phyloP scores from a whole-genome alignment of 2,797 vertebrate genomes.

The Thaleichthys pacificus region DNA sequence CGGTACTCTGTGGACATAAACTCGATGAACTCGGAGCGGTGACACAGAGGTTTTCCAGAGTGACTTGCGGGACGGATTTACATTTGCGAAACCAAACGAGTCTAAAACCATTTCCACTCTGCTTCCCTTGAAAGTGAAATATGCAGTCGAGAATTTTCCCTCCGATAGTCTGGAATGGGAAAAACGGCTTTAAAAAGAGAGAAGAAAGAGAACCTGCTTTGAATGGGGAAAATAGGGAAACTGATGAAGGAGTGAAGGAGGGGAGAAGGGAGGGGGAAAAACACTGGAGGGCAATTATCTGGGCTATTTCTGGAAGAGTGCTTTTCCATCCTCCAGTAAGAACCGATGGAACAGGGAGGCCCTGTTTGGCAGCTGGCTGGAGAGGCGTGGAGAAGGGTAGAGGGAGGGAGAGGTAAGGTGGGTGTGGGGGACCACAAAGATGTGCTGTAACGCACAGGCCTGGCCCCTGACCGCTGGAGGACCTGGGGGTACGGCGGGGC shows the following conservation, averaged over 20 bases:
- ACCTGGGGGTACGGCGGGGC: not conserved
- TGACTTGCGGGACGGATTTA: constrained; percentile 41
- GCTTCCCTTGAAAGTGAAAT: constrained; percentile 23
- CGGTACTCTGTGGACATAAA: not conserved
- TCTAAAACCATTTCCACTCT: constrained; percentile 29
- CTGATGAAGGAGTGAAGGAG: constrained; percentile 24
- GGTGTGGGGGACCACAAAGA: not conserved
- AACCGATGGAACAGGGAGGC: constrained; percentile 63
- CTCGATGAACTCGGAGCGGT: not conserved
- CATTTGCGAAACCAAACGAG: constrained; percentile 60
- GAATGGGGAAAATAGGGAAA: constrained; percentile 41
- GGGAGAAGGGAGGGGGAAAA: constrained; percentile 32
- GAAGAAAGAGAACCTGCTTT: constrained; percentile 15
- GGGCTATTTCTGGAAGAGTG: constrained; percentile 73
- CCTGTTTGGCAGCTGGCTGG: constrained; percentile 64
- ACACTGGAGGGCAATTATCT: constrained; percentile 71
- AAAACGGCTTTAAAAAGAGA: constrained; percentile 25
- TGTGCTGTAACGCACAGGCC: not conserved
- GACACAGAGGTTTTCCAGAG: not conserved
- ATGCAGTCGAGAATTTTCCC: constrained; percentile 47
- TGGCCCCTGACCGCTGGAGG: constrained; percentile 4
- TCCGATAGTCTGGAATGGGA: constrained; percentile 33
- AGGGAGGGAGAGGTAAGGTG: not conserved
- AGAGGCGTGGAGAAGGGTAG: not conserved
- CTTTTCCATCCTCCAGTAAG: constrained; percentile 61